These are phyloP conservation scores for Bombus affinis DNA, from an alignment of 1,140 invertebrate species.

Conservation along the genomic window DNA sequence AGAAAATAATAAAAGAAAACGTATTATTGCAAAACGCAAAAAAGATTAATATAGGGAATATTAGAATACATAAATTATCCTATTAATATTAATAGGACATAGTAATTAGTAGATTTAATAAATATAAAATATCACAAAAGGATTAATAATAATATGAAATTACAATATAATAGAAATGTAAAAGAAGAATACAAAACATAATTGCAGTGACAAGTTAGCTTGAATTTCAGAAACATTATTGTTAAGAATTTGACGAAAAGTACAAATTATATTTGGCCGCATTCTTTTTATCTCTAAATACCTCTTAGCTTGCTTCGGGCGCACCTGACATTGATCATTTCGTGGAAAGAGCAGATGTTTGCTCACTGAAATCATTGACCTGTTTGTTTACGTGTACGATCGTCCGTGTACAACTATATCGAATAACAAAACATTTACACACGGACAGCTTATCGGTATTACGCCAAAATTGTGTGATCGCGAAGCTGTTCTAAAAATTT, in stretches of 20 bases:
- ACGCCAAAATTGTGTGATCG: not conserved
- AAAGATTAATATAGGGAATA: no score
- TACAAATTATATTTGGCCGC: not conserved
- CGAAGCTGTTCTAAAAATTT: no score
- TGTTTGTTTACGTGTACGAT: not conserved
- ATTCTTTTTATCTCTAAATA: not conserved
- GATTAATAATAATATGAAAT: not conserved
- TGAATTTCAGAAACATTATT: not conserved
- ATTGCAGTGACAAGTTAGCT: not conserved
- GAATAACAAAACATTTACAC: not conserved
- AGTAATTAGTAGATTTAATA: not conserved
- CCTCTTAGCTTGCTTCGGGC: not conserved
- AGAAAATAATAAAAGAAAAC: no score
- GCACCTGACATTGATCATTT: not conserved
- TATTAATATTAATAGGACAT: no score
- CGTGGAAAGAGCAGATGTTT: conserved; percentile 2
- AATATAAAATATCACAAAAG: not conserved
- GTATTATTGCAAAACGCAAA: no score
- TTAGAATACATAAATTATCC: no score
- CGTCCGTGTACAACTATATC: not conserved
- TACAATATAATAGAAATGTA: not conserved
- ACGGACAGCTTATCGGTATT: not conserved
- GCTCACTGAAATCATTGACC: not conserved
- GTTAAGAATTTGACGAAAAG: not conserved
- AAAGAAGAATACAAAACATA: not conserved